These are phyloP conservation scores for Karalla daura DNA, from an alignment of 2,797 vertebrate genomes.

Conservation along the genomic window DNA sequence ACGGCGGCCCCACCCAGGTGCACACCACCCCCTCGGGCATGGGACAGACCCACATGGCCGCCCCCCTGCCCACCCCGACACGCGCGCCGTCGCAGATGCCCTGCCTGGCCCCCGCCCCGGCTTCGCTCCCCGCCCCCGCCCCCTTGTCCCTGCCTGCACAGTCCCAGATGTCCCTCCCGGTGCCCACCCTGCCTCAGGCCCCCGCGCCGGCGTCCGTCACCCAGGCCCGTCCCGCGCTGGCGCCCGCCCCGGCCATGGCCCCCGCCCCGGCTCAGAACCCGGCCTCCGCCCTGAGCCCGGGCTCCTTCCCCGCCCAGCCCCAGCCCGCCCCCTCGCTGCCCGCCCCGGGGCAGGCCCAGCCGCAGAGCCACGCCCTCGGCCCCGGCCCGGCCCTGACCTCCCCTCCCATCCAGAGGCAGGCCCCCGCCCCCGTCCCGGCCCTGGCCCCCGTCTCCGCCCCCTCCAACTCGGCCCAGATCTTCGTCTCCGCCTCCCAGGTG, in stretches of 20 bases:
- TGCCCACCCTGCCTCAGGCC: slow-evolving; percentile 25
- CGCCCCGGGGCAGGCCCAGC: slow-evolving; percentile 40
- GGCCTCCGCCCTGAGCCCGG: background rate
- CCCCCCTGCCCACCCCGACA: slow-evolving; percentile 47
- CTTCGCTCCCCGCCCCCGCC: slow-evolving; percentile 11
- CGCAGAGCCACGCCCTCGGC: slow-evolving; percentile 35
- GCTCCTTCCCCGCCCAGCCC: slow-evolving; percentile 26
- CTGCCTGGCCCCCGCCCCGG: slow-evolving; percentile 25
- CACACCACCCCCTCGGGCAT: slow-evolving; percentile 68
- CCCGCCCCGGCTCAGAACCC: slow-evolving; percentile 25
- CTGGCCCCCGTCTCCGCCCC: slow-evolving; percentile 17
- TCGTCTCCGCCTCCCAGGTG: slow-evolving; percentile 50
- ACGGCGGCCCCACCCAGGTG: slow-evolving; percentile 53
- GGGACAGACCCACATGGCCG: slow-evolving; percentile 65
- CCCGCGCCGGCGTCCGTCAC: slow-evolving; percentile 32
- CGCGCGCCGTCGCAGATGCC: slow-evolving; percentile 35
- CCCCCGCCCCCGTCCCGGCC: slow-evolving; percentile 20
- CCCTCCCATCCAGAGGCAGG: slow-evolving; percentile 35
- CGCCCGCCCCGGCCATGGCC: slow-evolving; percentile 25
- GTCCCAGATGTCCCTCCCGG: slow-evolving; percentile 33
- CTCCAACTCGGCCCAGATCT: slow-evolving; percentile 22
- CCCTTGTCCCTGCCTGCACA: slow-evolving; percentile 29
- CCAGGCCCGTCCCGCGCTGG: too few species aligned
- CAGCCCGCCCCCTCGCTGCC: slow-evolving; percentile 13
- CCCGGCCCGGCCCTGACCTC: slow-evolving; percentile 26